Conservation (phyloP, 2,797 vertebrate species). For the Tinamus major region DNA sequence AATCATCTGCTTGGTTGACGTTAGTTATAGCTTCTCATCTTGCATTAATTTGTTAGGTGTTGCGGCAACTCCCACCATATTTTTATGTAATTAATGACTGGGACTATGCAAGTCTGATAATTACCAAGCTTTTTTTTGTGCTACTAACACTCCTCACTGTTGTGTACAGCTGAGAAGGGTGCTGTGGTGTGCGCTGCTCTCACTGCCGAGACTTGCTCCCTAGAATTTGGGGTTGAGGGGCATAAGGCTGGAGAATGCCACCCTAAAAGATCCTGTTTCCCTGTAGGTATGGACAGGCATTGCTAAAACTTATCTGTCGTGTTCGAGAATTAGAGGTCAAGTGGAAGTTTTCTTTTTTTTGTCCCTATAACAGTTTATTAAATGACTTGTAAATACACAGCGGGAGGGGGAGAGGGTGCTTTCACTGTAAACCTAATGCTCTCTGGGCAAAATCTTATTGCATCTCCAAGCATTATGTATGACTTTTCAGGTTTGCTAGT, state of each 20-base stretch:
- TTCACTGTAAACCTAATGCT: background rate
- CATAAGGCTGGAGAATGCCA: background rate
- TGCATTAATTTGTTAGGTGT: background rate
- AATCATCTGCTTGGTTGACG: background rate
- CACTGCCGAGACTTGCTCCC: accelerated
- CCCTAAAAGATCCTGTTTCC: background rate
- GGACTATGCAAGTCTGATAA: background rate
- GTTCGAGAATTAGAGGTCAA: background rate
- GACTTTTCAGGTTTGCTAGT: background rate
- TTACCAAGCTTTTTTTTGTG: background rate
- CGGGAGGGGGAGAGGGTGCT: background rate
- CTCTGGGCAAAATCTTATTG: background rate
- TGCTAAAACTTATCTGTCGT: background rate
- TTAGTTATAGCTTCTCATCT: background rate
- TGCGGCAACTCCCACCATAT: background rate
- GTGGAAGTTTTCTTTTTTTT: background rate
- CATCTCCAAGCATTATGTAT: background rate
- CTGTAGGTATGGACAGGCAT: background rate
- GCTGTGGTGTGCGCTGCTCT: accelerated
- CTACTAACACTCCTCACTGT: no score
- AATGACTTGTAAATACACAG: background rate
- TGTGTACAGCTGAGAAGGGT: accelerated
- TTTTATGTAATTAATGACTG: background rate
- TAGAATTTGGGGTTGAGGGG: accelerated
- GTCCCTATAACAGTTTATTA: background rate